phyloP scores from a whole-genome alignment of 2,797 vertebrate genomes.

The Ibycter americanus region DNA sequence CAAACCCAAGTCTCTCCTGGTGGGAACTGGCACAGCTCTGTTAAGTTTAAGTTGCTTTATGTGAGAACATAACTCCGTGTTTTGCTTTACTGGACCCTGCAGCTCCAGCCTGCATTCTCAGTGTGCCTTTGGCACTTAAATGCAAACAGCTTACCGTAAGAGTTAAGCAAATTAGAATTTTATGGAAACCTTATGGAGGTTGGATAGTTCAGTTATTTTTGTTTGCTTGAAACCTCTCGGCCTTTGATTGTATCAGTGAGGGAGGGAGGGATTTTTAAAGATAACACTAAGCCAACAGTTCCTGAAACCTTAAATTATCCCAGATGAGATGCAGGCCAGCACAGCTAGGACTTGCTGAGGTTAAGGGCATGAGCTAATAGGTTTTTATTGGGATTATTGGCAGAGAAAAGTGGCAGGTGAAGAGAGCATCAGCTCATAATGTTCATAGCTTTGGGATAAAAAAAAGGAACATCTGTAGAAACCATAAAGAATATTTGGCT shows the following conservation, averaged over 20 bases:
- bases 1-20: background rate
- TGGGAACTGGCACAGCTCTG: background rate
- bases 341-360: background rate
- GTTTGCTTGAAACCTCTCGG: background rate
- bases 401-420: conserved; percentile 38
- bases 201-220: background rate
- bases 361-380: conserved; percentile 35
- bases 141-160: background rate
- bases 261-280: conserved; percentile 8
- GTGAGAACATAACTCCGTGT: background rate
- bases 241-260: background rate
- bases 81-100: background rate
- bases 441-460: background rate
- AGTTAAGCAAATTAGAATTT: background rate
- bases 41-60: background rate
- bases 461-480: conserved; percentile 37
- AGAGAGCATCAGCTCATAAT: background rate
- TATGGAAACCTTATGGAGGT: background rate
- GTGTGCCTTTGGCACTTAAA: background rate
- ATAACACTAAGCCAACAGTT: conserved; percentile 24
- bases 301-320: conserved; percentile 27
- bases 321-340: background rate
- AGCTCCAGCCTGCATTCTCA: background rate
- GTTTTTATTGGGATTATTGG: conserved; percentile 32
- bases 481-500: conserved; percentile 4